Base-by-base conservation (phyloP, 2,888 invertebrate species). In the Hedychridium roseum region DNA sequence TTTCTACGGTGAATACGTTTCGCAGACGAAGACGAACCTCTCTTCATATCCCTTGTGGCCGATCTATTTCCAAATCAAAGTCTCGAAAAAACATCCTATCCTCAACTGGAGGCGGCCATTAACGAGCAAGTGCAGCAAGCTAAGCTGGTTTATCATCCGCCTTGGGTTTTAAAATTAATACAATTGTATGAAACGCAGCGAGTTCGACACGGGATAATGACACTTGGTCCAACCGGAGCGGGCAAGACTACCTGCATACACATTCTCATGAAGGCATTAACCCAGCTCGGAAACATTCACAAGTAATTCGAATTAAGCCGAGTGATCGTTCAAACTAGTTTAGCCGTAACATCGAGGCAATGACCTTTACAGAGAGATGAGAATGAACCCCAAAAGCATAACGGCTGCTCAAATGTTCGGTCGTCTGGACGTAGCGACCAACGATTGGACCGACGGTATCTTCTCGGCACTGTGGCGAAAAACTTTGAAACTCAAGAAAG, bases 401-500 rank as follows among this genome's bases (percentile, higher is more conserved):
- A 97, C 97, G 9, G 93, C 97, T 0, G 89, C 96, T 0, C 97
- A 97, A 83, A 97, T 97, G 97, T 97, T 97, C 76, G 97, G 97
- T 0, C 86, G 94, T 18, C 81, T 97, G 15, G 97, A 97, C 73
- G 97, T 97, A 0, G 96, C 97, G 2, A 97, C 97, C 1, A 97
- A 97, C 73, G 97, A 97, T 73, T 97, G 97, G 97, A 97, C 97
- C 0, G 97, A 97, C 77, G 97, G 97, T 3, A 96, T 97, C 69
- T 97, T 97, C 80, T 96, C 97, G 1, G 94, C 97, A 0, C 81
- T 97, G 0, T 97, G 97, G 97, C 84, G 97, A 27, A 94, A 96
- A 80, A 96, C 97, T 0, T 83, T 95, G 1, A 93, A 93, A 80
- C 81, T 91, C 1, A 96, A 93, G 80, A 87, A 89, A 60, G 90